Evolutionary conservation across 2,797 vertebrate genomes (phyloP), one percentile per base, ranked within the genome.

Genomic region (Acrossocheilus fasciatus): DNA sequence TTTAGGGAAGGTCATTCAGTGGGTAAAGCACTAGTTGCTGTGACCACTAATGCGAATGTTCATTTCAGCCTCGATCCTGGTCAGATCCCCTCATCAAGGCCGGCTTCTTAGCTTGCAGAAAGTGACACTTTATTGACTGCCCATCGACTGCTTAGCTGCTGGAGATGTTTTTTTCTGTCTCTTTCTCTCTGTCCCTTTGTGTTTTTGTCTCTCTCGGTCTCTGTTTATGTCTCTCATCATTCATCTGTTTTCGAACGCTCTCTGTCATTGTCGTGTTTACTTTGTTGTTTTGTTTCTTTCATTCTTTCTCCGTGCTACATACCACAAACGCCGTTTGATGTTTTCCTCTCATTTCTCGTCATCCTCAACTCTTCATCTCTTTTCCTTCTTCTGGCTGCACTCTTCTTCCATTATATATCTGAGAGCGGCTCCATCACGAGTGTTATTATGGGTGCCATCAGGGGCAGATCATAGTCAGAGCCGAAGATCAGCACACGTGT

Each of bases 51-150:
- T 90, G 83, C 45, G 26, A 68, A 79, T 68, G 70, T 73, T 88
- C 59, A 68, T 81, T 81, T 77, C 72, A 85, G 75, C 47, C 79
- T 26, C 20, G 12, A 84, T 59, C 81, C 47, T 75, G 26, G 66
- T 87, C 72, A 76, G n/a, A 88, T 84, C 68, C 86, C 82, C 47
- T 88, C 86, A 87, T 89, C 85, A 90, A 36, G 41, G 79, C 43
- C 4, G n/a, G 76, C 73, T 87, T 91, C 87, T 87, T 87, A 90
- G 88, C 88, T 88, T 91, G 88, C 88, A 91, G 90, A 89, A 91
- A 89, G 89, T 90, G 89, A 90, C 89, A 90, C 90, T 89, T 90
- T 91, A 91, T 91, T 90, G 89, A 90, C 88, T 89, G 83, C 12
- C 70, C 88, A 91, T 91, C 86, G 90, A 91, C 77, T 86, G n/a